These are phyloP conservation scores for Misgurnus mizolepis DNA, from an alignment of 2,113 vertebrate species.

Conservation along the genomic window DNA sequence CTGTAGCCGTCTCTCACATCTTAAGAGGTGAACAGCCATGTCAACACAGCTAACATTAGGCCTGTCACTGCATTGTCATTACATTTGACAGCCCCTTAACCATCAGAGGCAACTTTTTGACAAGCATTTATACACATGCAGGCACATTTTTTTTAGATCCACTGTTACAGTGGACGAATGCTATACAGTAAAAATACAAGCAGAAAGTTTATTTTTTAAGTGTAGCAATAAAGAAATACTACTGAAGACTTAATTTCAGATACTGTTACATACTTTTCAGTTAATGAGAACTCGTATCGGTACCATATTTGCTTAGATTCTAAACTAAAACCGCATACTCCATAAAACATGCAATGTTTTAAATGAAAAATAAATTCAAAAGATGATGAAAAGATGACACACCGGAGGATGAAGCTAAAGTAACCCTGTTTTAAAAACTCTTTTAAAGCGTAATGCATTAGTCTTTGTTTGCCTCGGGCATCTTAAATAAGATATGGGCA, in stretches of 20 bases:
- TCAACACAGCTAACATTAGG: constrained; percentile 36
- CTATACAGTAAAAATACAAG: background rate
- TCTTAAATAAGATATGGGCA: background rate
- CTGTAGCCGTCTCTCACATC: constrained; percentile 27
- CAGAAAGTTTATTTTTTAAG: too few species aligned
- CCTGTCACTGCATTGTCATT: constrained; percentile 21
- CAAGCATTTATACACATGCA: background rate
- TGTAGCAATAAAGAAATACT: too few species aligned
- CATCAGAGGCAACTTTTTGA: constrained; percentile 5
- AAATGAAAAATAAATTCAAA: too few species aligned
- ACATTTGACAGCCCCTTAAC: constrained; percentile 31
- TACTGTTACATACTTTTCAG: too few species aligned
- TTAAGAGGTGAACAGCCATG: constrained; percentile 30
- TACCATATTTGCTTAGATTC: too few species aligned
- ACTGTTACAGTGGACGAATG: background rate
- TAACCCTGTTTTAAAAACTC: too few species aligned
- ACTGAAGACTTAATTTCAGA: too few species aligned
- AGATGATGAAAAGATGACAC: background rate
- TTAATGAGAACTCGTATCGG: too few species aligned
- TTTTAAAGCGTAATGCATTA: too few species aligned
- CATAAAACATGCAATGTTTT: too few species aligned
- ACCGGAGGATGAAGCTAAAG: background rate
- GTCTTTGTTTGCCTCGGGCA: too few species aligned
- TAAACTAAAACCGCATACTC: too few species aligned
- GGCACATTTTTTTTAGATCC: background rate